These are phyloP conservation scores for Hassar affinis DNA, from an alignment of 2,113 vertebrate species.

Conservation along the genomic window DNA sequence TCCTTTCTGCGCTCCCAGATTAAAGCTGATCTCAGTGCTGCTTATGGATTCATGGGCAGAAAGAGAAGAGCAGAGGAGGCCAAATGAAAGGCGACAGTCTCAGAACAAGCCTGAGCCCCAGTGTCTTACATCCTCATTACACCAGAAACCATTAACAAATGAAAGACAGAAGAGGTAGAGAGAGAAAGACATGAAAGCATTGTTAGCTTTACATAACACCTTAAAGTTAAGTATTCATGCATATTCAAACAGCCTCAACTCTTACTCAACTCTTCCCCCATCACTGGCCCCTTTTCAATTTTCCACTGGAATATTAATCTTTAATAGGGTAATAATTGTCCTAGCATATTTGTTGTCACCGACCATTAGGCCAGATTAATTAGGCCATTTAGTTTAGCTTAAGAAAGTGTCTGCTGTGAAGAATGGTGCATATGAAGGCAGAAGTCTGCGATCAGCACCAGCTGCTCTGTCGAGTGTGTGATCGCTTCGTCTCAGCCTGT, in stretches of 20 bases:
- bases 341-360: slow-evolving; percentile 81
- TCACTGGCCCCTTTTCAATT: slow-evolving; percentile 69
- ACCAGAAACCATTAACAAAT: slow-evolving; percentile 36
- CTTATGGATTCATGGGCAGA: slow-evolving; percentile 59
- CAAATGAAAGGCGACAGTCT: slow-evolving; percentile 62
- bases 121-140: slow-evolving; percentile 35
- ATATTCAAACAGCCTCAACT: slow-evolving; percentile 30
- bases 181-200: background rate
- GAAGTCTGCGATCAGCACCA: slow-evolving; percentile 67
- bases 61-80: slow-evolving; percentile 40
- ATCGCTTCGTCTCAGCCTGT: slow-evolving; percentile 44
- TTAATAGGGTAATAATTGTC: slow-evolving; percentile 80
- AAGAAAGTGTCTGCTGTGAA: slow-evolving; percentile 72
- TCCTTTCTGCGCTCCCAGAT: slow-evolving; percentile 41
- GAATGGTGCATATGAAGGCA: slow-evolving; percentile 64
- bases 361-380: slow-evolving; percentile 79
- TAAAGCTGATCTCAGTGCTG: slow-evolving; percentile 59
- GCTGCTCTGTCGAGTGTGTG: slow-evolving; percentile 61
- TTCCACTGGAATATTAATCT: slow-evolving; percentile 74
- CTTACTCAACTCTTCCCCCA: slow-evolving; percentile 34
- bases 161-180: slow-evolving; percentile 12
- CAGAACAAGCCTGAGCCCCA: slow-evolving; percentile 44
- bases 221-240: slow-evolving; percentile 38
- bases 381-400: slow-evolving; percentile 79
- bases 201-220: slow-evolving; percentile 29